Conservation (phyloP, 2,797 vertebrate genomes). For the Gymnopithys bicolor region DNA sequence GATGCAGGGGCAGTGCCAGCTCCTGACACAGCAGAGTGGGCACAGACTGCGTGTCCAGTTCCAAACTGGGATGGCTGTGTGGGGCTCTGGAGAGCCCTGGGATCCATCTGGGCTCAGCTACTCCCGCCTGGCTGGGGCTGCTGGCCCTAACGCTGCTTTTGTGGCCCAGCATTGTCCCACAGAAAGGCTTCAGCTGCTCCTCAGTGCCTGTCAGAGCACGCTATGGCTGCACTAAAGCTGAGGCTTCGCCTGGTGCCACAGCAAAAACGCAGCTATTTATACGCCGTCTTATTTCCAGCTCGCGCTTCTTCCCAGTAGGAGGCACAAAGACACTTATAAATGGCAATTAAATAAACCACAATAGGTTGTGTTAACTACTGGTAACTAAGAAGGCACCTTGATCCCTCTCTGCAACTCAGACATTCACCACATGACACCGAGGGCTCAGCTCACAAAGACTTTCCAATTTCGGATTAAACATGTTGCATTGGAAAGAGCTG, state of each 20-base stretch:
- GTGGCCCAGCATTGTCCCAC: slow-evolving; percentile 31
- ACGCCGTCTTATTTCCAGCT: not conserved
- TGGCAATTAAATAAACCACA: slow-evolving; percentile 39
- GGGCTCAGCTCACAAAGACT: slow-evolving; percentile 44
- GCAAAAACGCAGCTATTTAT: not conserved
- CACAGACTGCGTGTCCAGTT: fast-evolving
- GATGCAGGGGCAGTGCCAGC: not conserved
- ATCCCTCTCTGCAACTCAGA: slow-evolving; percentile 12
- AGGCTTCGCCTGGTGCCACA: not conserved
- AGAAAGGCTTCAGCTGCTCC: slow-evolving; percentile 6
- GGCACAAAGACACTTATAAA: not conserved
- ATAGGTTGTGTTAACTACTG: slow-evolving; percentile 46
- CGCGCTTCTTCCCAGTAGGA: not conserved
- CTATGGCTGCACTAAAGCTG: slow-evolving; percentile 6
- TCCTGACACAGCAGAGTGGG: fast-evolving
- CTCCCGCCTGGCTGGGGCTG: slow-evolving; percentile 18
- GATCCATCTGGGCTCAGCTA: slow-evolving; percentile 13
- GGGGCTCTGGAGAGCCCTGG: not conserved
- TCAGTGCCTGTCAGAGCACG: slow-evolving; percentile 32
- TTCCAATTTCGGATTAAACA: slow-evolving; percentile 59
- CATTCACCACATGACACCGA: not conserved
- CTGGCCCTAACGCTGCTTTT: slow-evolving; percentile 20
- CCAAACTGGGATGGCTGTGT: not conserved
- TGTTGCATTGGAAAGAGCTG: slow-evolving; percentile 5
- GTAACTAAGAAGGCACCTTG: slow-evolving; percentile 41